Evolutionary conservation across 2,797 vertebrate species (phyloP), one percentile per base, ranked within the genome.

Genomic region (Sphenopsis melanotis): DNA sequence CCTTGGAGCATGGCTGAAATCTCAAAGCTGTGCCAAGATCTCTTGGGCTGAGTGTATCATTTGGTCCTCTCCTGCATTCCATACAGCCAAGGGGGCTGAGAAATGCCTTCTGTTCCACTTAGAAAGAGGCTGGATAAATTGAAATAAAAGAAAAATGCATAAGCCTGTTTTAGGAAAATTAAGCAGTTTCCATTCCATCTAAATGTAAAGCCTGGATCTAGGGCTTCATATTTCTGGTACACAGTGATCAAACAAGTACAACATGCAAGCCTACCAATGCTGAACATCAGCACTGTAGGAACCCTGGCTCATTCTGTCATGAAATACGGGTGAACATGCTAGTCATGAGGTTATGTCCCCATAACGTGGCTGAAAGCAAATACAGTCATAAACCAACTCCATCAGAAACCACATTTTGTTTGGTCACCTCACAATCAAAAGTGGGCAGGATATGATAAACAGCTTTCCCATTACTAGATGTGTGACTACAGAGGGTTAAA

Each of bases 31-130:
- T 15, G 36, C 59, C 77, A 52, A 1, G 41, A 23, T 34, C 56
- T 56, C 46, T 59, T 2, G 2, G 12, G 17, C 44, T 56, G 27
- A 47, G 22, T 5, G 2, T 21, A 32, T 26, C 1, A 0, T 61
- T 93, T 72, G 34, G 26, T 77, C 32, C 36, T 75, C 36, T 79
- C 34, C 44, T 79, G 41, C n/a, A 15, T 75, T 85, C 46, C 42
- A 27, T 27, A 26, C 26, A 77, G 69, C 10, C 44, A 39, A 37
- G 8, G 10, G 13, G 15, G 22, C 36, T 90, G 30, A 93, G 55
- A 52, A 92, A 59, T 37, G 49, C 30, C 22, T 83, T 65, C 76
- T 69, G 52, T 64, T 89, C 59, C 60, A 11, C 9, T 74, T 52
- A 59, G 76, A 82, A 74, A 69, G 42, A 36, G 22, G 57, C 52